phyloP scores from a whole-genome alignment of 2,888 invertebrate species.

The Toxonevra muliebris region DNA sequence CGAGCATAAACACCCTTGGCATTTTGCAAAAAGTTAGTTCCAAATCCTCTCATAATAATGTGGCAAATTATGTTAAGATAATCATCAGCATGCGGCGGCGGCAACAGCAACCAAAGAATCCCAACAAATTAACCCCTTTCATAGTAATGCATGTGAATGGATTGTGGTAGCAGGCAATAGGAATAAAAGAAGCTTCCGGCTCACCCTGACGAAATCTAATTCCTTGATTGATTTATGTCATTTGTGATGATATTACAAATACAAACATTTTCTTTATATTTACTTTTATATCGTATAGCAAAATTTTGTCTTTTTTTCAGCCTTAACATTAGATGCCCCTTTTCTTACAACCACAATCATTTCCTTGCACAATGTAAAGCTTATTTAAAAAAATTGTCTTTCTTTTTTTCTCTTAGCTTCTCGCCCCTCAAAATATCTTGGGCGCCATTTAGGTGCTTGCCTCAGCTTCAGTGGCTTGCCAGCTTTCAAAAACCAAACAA shows the following conservation, averaged over 20 bases:
- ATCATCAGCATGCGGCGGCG: slow-evolving; percentile 41
- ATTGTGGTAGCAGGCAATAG: background rate
- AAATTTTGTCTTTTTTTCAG: too few relatives aligned
- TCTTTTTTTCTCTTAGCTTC: too few relatives aligned
- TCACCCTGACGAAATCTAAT: slow-evolving; percentile 7
- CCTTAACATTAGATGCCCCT: too few relatives aligned
- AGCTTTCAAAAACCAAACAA: too few relatives aligned
- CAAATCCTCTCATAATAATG: slow-evolving; percentile 46
- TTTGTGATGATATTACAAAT: background rate
- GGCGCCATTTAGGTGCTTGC: slow-evolving; percentile 6
- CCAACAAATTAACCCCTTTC: slow-evolving; percentile 40
- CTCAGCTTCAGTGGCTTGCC: too few relatives aligned
- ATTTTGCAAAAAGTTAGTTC: slow-evolving; percentile 19
- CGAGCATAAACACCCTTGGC: background rate
- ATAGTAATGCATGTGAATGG: background rate
- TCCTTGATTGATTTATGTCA: slow-evolving; percentile 27
- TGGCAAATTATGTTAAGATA: slow-evolving; percentile 55
- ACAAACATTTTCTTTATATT: too few relatives aligned
- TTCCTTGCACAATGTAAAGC: too few relatives aligned
- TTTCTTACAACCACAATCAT: too few relatives aligned
- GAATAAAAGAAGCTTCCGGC: background rate
- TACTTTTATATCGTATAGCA: too few relatives aligned
- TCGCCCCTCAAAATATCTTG: background rate
- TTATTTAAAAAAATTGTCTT: too few relatives aligned
- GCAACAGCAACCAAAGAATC: slow-evolving; percentile 13